Percentiles rank a stretch among this genome's conserved stretches.
phyloP scores from a whole-genome alignment of 2,797 vertebrate genomes.

The Microhierax caerulescens region DNA sequence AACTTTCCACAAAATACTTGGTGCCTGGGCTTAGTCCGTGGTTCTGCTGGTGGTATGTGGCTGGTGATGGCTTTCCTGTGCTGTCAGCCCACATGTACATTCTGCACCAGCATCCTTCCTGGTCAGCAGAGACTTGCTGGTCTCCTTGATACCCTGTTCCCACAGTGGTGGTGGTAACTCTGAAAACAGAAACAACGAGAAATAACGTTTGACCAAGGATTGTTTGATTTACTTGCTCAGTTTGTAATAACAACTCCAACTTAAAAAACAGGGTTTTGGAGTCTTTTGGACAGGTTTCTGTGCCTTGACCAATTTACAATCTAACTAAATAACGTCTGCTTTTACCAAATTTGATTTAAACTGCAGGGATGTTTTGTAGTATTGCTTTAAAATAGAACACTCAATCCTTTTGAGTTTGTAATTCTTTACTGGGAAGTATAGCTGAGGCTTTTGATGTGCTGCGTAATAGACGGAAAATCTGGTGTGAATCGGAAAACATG shows the following conservation, averaged over 20 bases:
- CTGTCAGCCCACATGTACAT: fast-evolving
- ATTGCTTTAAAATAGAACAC: background rate
- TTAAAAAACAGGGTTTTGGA: background rate
- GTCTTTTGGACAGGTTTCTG: background rate
- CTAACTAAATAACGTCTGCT: background rate
- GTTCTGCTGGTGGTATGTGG: background rate
- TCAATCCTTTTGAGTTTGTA: background rate
- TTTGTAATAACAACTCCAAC: no score
- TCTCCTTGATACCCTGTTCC: background rate
- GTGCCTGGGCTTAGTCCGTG: background rate
- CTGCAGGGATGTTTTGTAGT: background rate
- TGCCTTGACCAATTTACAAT: background rate
- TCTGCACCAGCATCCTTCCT: background rate
- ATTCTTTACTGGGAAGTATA: background rate
- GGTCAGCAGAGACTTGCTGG: background rate
- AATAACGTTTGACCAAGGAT: background rate
- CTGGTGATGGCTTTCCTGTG: background rate
- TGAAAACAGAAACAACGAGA: background rate
- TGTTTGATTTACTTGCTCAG: no score
- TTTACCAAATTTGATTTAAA: background rate
- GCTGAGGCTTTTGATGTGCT: background rate
- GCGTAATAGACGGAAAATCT: background rate
- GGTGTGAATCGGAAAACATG: background rate
- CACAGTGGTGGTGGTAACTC: background rate
- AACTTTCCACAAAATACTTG: background rate